Evolutionary conservation across 2,113 vertebrate species (phyloP).

Genomic region (Mesembrinibis cayennensis): DNA sequence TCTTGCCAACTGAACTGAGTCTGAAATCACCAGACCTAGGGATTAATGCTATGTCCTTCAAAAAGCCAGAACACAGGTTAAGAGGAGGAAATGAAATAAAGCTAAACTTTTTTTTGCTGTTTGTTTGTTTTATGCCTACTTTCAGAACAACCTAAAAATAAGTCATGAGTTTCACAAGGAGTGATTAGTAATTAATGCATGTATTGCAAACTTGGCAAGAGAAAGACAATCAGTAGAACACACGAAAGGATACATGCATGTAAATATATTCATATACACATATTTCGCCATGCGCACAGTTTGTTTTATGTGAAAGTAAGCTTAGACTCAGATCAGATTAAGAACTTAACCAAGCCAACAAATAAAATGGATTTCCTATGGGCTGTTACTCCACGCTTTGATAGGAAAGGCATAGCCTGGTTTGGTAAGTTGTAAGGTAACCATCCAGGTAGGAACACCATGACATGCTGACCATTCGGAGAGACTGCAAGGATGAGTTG

Average conservation of each 20-base stretch:
- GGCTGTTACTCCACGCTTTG: rapidly evolving
- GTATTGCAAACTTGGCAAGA: not conserved
- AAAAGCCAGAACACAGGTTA: not conserved
- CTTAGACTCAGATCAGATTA: not conserved
- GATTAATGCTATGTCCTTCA: rapidly evolving
- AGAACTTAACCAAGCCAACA: not conserved
- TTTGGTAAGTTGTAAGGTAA: not conserved
- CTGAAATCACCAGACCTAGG: not conserved
- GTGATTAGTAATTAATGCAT: not conserved
- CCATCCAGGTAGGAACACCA: not conserved
- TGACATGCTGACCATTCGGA: not conserved
- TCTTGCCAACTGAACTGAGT: not conserved
- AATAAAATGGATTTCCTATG: not conserved
- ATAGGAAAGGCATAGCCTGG: not conserved
- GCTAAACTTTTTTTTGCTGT: no score
- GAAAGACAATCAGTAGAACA: not conserved
- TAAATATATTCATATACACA: no score
- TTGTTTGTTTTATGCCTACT: not conserved
- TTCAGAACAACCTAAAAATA: not conserved
- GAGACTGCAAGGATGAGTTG: not conserved
- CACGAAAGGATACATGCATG: not conserved
- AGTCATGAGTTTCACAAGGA: not conserved
- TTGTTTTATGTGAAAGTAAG: not conserved
- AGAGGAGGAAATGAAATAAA: not conserved
- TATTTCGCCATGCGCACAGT: not conserved